These are phyloP conservation scores for Subacronicta megacephala DNA, from an alignment of 2,888 invertebrate genomes.

Conservation along the genomic window DNA sequence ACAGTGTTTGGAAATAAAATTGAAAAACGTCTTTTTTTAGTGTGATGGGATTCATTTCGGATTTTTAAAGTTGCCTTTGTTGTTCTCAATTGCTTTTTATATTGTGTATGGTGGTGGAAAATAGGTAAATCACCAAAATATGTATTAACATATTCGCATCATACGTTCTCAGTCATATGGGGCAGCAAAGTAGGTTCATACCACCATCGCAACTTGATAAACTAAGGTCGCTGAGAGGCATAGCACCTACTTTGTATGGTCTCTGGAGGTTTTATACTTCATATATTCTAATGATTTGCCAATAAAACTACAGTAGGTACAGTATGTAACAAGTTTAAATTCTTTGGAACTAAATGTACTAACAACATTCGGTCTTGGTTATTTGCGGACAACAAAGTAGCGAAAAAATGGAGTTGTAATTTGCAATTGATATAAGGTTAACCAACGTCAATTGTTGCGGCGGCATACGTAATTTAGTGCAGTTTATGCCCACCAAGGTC, in stretches of 20 bases:
- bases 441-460: constrained; percentile 19
- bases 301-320: too few relatives aligned
- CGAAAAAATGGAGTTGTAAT: constrained; percentile 8
- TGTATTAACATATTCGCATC: not conserved
- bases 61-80: too few relatives aligned
- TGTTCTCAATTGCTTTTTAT: not conserved
- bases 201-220: too few relatives aligned
- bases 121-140: not conserved
- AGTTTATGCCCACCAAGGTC: not conserved
- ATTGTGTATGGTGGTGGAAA: not conserved
- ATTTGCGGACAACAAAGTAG: constrained; percentile 6
- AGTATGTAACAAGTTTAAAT: too few relatives aligned
- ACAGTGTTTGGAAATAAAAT: too few relatives aligned
- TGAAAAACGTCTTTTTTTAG: too few relatives aligned
- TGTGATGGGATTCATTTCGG: not conserved
- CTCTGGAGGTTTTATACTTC: too few relatives aligned
- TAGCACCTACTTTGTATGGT: too few relatives aligned
- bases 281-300: too few relatives aligned
- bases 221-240: too few relatives aligned
- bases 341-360: too few relatives aligned
- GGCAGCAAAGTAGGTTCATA: not conserved
- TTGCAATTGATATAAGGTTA: constrained; percentile 24
- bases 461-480: constrained; percentile 17
- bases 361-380: too few relatives aligned
- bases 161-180: not conserved